A percentile compares a stretch with the other conserved stretches of the same genome.
Evolutionary conservation across 2,113 vertebrate species (phyloP).

Genomic region (Marmota monax): DNA sequence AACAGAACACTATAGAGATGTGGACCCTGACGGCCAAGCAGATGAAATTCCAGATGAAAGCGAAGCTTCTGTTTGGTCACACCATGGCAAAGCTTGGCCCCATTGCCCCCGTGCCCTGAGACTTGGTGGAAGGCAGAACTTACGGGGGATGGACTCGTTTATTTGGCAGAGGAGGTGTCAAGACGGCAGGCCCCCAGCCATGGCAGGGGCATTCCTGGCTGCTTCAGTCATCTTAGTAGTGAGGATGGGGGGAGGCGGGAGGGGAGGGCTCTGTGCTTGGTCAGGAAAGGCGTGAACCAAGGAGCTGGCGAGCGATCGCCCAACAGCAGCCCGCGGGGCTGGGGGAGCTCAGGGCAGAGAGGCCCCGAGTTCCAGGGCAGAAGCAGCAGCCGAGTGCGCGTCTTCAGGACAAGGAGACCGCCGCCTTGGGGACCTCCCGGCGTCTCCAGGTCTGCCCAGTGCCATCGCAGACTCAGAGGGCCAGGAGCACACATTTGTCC

Average conservation of each 20-base stretch:
- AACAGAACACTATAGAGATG: neutral
- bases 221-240: neutral
- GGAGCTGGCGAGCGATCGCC: accelerated
- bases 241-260: neutral
- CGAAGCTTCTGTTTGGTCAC: neutral
- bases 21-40: no score
- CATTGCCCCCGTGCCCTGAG: neutral
- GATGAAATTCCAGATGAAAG: neutral
- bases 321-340: neutral
- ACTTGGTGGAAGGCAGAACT: no score
- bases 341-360: no score
- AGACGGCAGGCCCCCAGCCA: no score
- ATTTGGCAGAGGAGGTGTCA: neutral
- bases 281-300: neutral
- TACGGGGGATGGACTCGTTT: no score
- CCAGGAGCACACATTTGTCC: no score
- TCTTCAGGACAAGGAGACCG: neutral
- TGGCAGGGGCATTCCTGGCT: neutral
- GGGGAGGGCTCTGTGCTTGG: neutral
- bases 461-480: neutral
- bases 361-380: no score
- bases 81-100: neutral
- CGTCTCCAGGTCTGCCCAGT: neutral
- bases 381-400: neutral
- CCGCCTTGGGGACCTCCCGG: no score